Base-by-base conservation (phyloP, 2,888 invertebrate genomes). In the Pseudeuparius sepicola region DNA sequence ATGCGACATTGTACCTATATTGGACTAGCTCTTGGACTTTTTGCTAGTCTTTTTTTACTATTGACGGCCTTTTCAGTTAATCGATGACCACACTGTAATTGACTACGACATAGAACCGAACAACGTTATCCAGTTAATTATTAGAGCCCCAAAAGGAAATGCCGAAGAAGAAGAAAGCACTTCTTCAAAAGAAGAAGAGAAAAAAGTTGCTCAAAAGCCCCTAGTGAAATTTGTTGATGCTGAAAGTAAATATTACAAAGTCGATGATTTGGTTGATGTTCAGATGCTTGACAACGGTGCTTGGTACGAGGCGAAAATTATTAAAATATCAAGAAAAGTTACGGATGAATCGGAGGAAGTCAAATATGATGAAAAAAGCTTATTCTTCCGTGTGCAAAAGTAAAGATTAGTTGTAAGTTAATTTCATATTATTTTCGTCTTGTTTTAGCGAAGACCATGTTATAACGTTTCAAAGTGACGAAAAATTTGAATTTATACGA, bases 41-140 rank as follows among this genome's bases (percentile, higher is more conserved):
- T n/a, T n/a, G n/a, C n/a, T n/a, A n/a, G n/a, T n/a, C n/a, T n/a
- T n/a, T n/a, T n/a, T n/a, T n/a, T n/a, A n/a, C n/a, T n/a, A n/a
- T n/a, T n/a, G n/a, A n/a, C n/a, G n/a, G n/a, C n/a, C 34, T 25
- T 47, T 45, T 24, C 29, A 50, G 51, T 34, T 51, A 23, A 42
- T 47, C 14, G 35, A 49, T 29, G 49, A 46, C 24, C 49, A 49
- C 25, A 73, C 72, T 34, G 63, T 87, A 42, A 75, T 79, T 56
- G 83, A 86, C 56, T 87, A 87, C 53, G 73, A 73, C 50, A 74
- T 86, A 9, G 75, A 78, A 39, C 60, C 79, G 7, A 82, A 84
- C 60, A 80, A 83, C 58, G 77, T 83, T 11, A 73, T 86, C 28
- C 80, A 82, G 52, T 61, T 84, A 13, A 70, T 78, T 65, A 61